Evolutionary conservation across 1,140 invertebrate species (phyloP).

Genomic region (Cotesia vestalis): DNA sequence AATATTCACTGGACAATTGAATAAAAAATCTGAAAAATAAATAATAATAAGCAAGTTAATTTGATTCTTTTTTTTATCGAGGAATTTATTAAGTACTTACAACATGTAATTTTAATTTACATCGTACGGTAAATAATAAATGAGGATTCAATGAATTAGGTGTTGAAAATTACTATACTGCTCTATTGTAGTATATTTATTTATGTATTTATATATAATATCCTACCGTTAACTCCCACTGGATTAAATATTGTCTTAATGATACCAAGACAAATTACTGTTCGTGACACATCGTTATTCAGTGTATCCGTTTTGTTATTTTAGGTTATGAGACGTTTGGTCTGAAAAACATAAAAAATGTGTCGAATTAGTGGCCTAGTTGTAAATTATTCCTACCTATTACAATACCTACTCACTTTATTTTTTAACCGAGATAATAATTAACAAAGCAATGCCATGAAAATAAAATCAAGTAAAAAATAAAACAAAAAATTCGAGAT

Average conservation of each 20-base stretch:
- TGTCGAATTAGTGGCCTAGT: conserved; percentile 9
- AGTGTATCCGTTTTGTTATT: conserved; percentile 15
- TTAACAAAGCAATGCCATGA: background rate
- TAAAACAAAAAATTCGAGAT: conserved; percentile 14
- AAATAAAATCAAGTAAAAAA: background rate
- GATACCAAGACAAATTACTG: conserved; percentile 31
- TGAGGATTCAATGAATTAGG: too few relatives aligned
- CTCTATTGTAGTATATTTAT: conserved; percentile 1
- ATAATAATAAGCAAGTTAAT: too few relatives aligned
- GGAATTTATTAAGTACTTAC: too few relatives aligned
- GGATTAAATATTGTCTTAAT: conserved; percentile 22
- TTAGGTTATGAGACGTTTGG: background rate
- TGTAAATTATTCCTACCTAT: background rate
- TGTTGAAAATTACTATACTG: conserved; percentile 3
- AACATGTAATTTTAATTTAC: too few relatives aligned
- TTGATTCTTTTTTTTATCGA: too few relatives aligned
- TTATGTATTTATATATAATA: conserved; percentile 1
- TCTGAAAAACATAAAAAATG: conserved; percentile 2
- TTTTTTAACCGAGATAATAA: background rate
- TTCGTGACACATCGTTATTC: conserved; percentile 30
- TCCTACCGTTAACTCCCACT: conserved; percentile 3
- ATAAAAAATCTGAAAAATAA: too few relatives aligned
- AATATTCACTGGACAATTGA: too few relatives aligned
- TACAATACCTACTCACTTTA: background rate
- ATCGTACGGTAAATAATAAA: too few relatives aligned